These are phyloP conservation scores for Oophaga pumilio DNA, from an alignment of 2,113 vertebrate genomes.

Conservation along the genomic window DNA sequence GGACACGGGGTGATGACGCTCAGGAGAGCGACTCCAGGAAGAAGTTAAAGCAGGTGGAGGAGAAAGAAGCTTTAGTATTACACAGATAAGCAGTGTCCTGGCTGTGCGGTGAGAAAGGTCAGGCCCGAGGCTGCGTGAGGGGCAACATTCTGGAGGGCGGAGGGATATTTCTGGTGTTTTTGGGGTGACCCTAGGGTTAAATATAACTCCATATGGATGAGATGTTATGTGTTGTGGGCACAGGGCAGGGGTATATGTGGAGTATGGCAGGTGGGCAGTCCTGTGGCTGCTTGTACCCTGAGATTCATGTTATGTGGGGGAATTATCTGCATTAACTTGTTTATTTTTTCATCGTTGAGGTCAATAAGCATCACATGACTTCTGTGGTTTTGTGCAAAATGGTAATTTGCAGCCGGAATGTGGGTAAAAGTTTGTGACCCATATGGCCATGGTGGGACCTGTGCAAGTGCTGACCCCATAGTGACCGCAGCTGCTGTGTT, in stretches of 20 bases:
- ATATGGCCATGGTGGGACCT: too few species aligned
- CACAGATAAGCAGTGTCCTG: slow-evolving; percentile 36
- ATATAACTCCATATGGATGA: not conserved
- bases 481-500: too few species aligned
- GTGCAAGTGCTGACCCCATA: too few species aligned
- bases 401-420: too few species aligned
- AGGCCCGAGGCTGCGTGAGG: not conserved
- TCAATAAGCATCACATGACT: not conserved
- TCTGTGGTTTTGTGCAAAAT: too few species aligned
- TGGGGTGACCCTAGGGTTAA: not conserved
- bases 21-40: slow-evolving; percentile 47
- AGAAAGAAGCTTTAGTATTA: slow-evolving; percentile 19
- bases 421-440: too few species aligned
- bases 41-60: slow-evolving; percentile 24
- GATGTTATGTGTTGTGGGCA: not conserved
- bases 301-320: not conserved
- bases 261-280: too few species aligned
- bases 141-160: not conserved
- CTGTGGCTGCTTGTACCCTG: not conserved
- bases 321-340: too few species aligned
- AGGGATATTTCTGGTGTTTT: not conserved
- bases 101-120: not conserved
- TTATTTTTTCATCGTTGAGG: too few species aligned
- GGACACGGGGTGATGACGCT: slow-evolving; percentile 47
- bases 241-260: not conserved